Base-by-base conservation (phyloP, 2,888 invertebrate species). In the Ptilodon capucinus region DNA sequence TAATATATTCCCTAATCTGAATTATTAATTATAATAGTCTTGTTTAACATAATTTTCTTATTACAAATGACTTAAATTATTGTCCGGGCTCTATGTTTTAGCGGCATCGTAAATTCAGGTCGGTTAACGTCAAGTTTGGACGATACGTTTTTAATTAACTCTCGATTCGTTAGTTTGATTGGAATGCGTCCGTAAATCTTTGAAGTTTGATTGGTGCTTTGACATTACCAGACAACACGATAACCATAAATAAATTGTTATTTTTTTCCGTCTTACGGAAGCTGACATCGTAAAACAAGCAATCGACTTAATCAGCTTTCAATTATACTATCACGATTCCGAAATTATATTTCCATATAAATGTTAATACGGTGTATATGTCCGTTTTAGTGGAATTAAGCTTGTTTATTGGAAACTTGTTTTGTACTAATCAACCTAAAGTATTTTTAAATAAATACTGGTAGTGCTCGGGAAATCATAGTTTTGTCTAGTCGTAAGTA, bases 1-100 rank as follows among this genome's bases (percentile, higher is more conserved):
- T 77, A 80, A 76, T 74, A 62, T 73, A 71, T 77, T 74, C 73
- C 78, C 77, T 65, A 67, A 74, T 66, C 81, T 71, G 71, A 85
- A 88, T 87, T 86, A 88, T 85, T 88, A 86, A 88, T 89, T 86
- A 81, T 79, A 85, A 89, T 81, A 77, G 77, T 71, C 60, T 68
- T 70, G 65, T 79, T 88, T 87, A 84, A 86, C 89, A 88, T 89
- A 89, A 89, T 87, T 88, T 84, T 82, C 84, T 84, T 86, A 88
- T 88, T 85, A 85, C 75, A 77, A 77, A 80, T 78, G 73, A 84
- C 77, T 85, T 84, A 81, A 87, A 82, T 82, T 86, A 88, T 82
- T 76, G 68, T 71, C 57, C 49, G 64, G 64, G 69, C 68, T 79
- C 74, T 82, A 79, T 87, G 87, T 88, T 88, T 89, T 86, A 88